Conservation (phyloP, 1,140 invertebrate genomes). For the Sipha flava region DNA sequence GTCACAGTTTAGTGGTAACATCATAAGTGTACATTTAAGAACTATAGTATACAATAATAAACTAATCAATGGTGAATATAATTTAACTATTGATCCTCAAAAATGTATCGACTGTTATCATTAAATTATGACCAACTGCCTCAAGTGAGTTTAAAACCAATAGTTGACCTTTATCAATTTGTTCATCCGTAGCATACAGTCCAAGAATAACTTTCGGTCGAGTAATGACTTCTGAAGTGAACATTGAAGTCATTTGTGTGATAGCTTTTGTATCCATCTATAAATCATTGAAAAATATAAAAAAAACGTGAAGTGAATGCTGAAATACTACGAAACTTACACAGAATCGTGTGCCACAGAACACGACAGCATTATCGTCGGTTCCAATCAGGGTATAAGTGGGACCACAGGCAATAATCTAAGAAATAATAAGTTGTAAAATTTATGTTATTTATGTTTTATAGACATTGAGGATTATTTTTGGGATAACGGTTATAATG, state of each 20-base stretch:
- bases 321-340: not conserved
- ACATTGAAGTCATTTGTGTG: slow-evolving; percentile 10
- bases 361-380: slow-evolving; percentile 57
- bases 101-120: slow-evolving; percentile 13
- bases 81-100: not conserved
- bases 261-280: not conserved
- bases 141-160: not conserved
- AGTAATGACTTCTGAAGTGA: slow-evolving; percentile 12
- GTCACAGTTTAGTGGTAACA: no score
- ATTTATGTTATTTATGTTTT: no score
- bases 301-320: not conserved
- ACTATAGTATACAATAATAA: not conserved
- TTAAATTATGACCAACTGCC: not conserved
- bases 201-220: slow-evolving; percentile 9
- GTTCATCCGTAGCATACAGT: not conserved
- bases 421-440: slow-evolving; percentile 34
- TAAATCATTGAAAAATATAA: not conserved
- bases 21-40: no score
- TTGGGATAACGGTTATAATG: no score
- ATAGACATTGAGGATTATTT: no score
- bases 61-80: not conserved
- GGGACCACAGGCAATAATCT: slow-evolving; percentile 56
- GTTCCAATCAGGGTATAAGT: slow-evolving; percentile 58
- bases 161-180: slow-evolving; percentile 8
- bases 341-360: slow-evolving; percentile 56